Percentiles rank a stretch among this genome's conserved stretches.
These are phyloP conservation scores for Cervus canadensis DNA, from an alignment of 2,113 vertebrate genomes.

Conservation along the genomic window DNA sequence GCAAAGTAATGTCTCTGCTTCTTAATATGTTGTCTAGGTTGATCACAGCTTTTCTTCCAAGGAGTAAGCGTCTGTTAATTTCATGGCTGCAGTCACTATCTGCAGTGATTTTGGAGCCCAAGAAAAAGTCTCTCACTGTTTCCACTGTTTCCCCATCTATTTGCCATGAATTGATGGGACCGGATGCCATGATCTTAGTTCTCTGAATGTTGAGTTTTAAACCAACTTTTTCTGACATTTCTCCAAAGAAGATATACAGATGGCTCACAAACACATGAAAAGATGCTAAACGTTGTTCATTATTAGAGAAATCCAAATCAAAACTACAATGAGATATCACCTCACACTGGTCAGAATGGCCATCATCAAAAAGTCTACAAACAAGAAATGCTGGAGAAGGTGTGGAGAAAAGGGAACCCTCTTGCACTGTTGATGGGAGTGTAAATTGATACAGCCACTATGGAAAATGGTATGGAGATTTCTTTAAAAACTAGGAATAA, in stretches of 20 bases:
- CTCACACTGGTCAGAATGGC: not conserved
- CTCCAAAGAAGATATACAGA: not conserved
- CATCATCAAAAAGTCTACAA: not conserved
- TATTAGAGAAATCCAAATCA: not conserved
- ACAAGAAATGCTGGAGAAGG: not conserved
- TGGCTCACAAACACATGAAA: not conserved
- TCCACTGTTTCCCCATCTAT: not conserved
- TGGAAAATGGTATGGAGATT: accelerated
- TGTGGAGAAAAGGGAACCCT: not conserved
- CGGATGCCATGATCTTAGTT: not conserved
- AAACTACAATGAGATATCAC: not conserved
- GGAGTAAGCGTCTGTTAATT: not conserved
- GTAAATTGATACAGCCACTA: not conserved
- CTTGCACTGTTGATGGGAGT: not conserved
- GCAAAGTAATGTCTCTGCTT: not conserved
- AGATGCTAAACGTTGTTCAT: not conserved
- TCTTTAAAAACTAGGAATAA: not conserved
- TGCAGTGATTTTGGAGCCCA: not conserved
- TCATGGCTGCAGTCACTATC: not conserved
- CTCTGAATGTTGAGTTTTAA: not conserved
- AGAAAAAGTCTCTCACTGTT: not conserved
- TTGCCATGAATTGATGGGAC: not conserved
- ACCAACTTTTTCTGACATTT: not conserved
- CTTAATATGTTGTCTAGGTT: not conserved
- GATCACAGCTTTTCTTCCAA: not conserved